Base-by-base conservation (phyloP, 1,140 invertebrate genomes). In the Holcopasites calliopsidis region DNA sequence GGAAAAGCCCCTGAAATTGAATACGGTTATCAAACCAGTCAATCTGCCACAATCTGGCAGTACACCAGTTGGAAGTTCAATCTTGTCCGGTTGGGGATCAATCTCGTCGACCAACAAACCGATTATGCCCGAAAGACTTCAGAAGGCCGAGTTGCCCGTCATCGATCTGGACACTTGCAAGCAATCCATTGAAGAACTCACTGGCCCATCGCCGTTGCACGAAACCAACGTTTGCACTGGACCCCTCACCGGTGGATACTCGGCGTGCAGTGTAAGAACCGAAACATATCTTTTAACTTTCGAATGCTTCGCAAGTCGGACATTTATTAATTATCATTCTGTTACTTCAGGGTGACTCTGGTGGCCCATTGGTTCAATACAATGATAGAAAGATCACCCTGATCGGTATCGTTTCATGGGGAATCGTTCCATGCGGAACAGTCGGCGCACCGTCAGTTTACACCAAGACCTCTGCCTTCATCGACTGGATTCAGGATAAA, bases 201-300 rank as follows among this genome's bases (percentile, higher is more conserved):
- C 71, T 10, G 77, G 77, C 57, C 62, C 77, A 1, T 85, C 87
- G 0, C 76, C 89, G 4, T 64, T 93, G 23, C 82, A 77, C 16
- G 10, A 72, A 1, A 87, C 89, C 33, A 93, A 95, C 71, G 84
- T 95, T 11, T 95, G 94, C 88, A 93, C 93, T 16, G 93, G 93
- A 16, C 94, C 94, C 1, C 78, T 93, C 7, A 84, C 87, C 21
- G 92, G 93, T 0, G 92, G 93, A 40, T 88, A 60, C 8, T 93
- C 93, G 7, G 94, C 94, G 2, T 95, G 94, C 88, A 93, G 87
- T 58, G 94, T 94, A 64, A 94, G 95, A 86, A 23, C n/a, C n/a
- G n/a, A n/a, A n/a, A n/a, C n/a, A 13, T 26, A 31, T 0, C 23
- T 1, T n/a, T 54, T 31, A 1, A 5, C 16, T 31, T 60, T 44